These are phyloP conservation scores for Heliconius hewitsoni DNA, from an alignment of 1,140 invertebrate genomes.

Conservation along the genomic window DNA sequence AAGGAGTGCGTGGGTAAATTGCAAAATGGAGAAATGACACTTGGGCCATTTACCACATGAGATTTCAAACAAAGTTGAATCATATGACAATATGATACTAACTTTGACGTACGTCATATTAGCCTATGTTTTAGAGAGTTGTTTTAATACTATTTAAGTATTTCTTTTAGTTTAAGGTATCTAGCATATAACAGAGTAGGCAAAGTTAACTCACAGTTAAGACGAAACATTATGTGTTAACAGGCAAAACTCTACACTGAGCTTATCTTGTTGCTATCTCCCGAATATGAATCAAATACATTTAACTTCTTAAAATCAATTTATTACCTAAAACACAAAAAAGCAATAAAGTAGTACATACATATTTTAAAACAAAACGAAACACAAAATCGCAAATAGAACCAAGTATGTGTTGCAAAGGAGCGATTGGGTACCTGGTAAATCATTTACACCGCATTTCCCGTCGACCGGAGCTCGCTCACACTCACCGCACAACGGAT, in stretches of 20 bases:
- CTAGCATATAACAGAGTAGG: too few species aligned
- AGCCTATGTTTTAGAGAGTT: neutral
- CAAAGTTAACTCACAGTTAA: too few species aligned
- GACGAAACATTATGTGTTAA: too few species aligned
- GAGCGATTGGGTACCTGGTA: neutral
- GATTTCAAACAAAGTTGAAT: neutral
- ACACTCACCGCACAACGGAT: conserved; percentile 13
- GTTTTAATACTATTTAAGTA: neutral
- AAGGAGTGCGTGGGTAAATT: neutral
- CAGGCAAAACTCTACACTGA: too few species aligned
- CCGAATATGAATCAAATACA: too few species aligned
- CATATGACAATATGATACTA: neutral
- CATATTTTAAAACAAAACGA: too few species aligned
- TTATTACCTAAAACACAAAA: too few species aligned
- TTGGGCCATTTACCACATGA: conserved; percentile 16
- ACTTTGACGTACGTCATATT: neutral
- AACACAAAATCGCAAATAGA: neutral
- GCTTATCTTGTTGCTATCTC: too few species aligned
- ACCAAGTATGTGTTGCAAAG: neutral
- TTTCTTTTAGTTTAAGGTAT: too few species aligned
- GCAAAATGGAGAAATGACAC: neutral
- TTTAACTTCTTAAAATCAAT: too few species aligned
- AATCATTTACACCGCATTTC: conserved; percentile 8
- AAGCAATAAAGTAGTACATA: too few species aligned
- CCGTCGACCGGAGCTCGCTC: conserved; percentile 5